Evolutionary conservation across 2,888 invertebrate species (phyloP), one percentile per base, ranked within the genome.

Genomic region (Ophion slaviceki): DNA sequence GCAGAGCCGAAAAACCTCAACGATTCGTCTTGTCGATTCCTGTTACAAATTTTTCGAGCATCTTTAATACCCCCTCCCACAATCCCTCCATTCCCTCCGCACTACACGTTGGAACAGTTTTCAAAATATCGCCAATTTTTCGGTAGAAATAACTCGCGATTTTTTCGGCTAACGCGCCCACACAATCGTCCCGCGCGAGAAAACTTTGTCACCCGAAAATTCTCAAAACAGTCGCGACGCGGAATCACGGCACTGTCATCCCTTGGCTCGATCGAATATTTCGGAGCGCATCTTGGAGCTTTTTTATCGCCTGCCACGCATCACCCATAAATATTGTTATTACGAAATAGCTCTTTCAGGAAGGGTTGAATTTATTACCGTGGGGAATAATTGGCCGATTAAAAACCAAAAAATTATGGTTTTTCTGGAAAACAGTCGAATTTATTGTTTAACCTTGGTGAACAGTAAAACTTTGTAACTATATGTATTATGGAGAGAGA

Each of bases 121-220:
- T 64, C 36, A 32, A 82, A 79, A 85, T 82, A 75, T 75, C 64
- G 70, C 74, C 74, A 59, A 79, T 79, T 82, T 80, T 71, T 67
- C 24, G 47, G 59, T 75, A 20, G 53, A 79, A 79, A 75, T 76
- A 70, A 53, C 70, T 53, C 53, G 28, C 57, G n/a, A 66, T 62
- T 66, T 66, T 76, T 66, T 66, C 20, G 53, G 45, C 66, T 32
- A 24, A 5, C 47, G 20, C 74, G 36, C 76, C 76, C 76, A 76
- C 76, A 62, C 76, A 53, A 76, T 57, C 47, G 68, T 36, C 20
- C 47, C 53, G 66, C 62, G 24, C 36, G 10, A 5, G 17, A 45
- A 74, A 36, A 61, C 24, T 74, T 62, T 24, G 62, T 74, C 74
- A 17, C 62, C 28, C 61, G 74, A 74, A 74, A 74, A 62, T 74